phyloP scores from a whole-genome alignment of 2,113 vertebrate genomes.

The Odontophorus gujanensis region DNA sequence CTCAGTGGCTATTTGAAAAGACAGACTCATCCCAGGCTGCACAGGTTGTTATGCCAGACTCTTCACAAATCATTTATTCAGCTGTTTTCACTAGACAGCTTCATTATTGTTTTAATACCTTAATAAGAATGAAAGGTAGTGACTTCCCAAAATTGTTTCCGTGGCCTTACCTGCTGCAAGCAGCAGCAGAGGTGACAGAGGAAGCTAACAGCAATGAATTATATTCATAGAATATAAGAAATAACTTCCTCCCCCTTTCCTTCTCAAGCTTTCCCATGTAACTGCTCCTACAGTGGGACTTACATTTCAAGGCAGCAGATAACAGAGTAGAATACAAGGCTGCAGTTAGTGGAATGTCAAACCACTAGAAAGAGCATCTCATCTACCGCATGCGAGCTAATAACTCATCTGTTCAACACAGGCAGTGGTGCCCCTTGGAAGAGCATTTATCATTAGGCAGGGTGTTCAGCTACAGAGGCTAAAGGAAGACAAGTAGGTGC shows the following conservation, averaged over 20 bases:
- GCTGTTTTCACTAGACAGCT: slow-evolving; percentile 49
- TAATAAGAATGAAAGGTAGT: slow-evolving; percentile 37
- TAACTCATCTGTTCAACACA: not conserved
- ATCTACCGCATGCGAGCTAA: not conserved
- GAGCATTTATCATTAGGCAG: not conserved
- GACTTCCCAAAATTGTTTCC: not conserved
- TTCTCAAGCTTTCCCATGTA: not conserved
- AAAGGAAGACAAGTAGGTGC: not conserved
- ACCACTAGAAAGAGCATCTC: not conserved
- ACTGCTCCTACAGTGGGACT: not conserved
- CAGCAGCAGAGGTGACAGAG: not conserved
- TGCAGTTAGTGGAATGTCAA: not conserved
- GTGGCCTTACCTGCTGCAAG: not conserved
- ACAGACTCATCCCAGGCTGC: slow-evolving; percentile 14
- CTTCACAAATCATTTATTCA: slow-evolving; percentile 68
- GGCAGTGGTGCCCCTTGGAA: not conserved
- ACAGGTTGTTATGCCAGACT: slow-evolving; percentile 9
- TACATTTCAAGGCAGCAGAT: not conserved
- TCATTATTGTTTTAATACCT: slow-evolving; percentile 52
- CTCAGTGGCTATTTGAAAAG: not conserved
- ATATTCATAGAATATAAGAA: not conserved
- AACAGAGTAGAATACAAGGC: not conserved
- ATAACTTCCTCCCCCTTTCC: not conserved
- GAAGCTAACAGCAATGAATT: not conserved
- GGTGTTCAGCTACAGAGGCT: not conserved